Conservation (phyloP, 2,797 vertebrate genomes). For the Enteromius anoplus region DNA sequence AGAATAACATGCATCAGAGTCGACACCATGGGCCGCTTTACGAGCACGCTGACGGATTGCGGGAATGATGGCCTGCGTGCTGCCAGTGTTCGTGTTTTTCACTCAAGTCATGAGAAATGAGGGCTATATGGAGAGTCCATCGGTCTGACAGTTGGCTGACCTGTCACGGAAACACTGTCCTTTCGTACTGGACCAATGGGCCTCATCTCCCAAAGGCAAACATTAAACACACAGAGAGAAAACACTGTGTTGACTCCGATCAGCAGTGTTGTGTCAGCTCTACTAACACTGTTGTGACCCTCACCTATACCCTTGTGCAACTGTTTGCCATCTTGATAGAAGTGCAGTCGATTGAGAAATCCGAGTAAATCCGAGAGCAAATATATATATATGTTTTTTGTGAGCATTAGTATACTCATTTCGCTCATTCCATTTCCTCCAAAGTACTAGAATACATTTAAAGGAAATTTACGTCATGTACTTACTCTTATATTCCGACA, state of each 20-base stretch:
- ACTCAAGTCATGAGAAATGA: conserved; percentile 15
- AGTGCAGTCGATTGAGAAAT: conserved; percentile 19
- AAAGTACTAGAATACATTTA: neutral
- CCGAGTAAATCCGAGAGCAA: neutral
- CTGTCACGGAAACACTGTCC: conserved; percentile 31
- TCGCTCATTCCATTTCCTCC: neutral
- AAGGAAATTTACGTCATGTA: neutral
- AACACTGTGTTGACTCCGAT: conserved; percentile 18
- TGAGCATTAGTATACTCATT: neutral
- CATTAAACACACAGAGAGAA: conserved; percentile 30
- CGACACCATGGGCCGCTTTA: conserved; percentile 51
- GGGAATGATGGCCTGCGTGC: conserved; percentile 57
- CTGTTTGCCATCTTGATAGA: conserved; percentile 25
- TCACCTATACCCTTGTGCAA: conserved; percentile 21
- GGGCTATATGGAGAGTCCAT: conserved; percentile 25
- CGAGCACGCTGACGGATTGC: conserved; percentile 48
- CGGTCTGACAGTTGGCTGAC: conserved; percentile 32
- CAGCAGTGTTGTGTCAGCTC: neutral
- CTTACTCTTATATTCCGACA: neutral
- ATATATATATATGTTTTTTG: neutral
- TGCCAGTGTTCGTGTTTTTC: neutral
- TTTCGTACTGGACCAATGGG: conserved; percentile 5
- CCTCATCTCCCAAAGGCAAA: conserved; percentile 29
- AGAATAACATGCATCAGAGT: conserved; percentile 58
- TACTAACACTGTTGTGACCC: conserved; percentile 21